Percentiles rank a stretch among this genome's conserved stretches.
Evolutionary conservation across 2,888 invertebrate species (phyloP).

Genomic region (Ganaspis brasiliensis): DNA sequence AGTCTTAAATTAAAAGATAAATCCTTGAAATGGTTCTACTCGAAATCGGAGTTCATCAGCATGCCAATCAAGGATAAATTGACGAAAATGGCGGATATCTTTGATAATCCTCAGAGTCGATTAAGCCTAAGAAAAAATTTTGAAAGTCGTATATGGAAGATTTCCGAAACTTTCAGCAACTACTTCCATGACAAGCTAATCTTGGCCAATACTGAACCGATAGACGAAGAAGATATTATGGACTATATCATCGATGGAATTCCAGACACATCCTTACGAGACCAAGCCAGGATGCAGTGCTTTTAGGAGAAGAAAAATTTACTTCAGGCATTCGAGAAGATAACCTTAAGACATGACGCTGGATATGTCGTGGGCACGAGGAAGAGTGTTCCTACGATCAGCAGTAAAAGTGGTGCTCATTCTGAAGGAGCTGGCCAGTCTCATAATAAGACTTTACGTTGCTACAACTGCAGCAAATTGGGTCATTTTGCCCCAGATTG

Average conservation of each 20-base stretch:
- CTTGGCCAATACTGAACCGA: slow-evolving; percentile 9
- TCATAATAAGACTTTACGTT: background rate
- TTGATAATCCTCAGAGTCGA: background rate
- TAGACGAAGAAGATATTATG: slow-evolving; percentile 13
- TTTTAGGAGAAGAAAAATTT: background rate
- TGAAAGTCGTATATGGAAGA: slow-evolving; percentile 25
- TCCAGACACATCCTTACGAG: background rate
- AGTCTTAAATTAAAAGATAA: slow-evolving; percentile 52
- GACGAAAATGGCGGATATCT: slow-evolving; percentile 6
- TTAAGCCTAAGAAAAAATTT: slow-evolving; percentile 20
- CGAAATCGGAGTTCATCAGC: slow-evolving; percentile 54
- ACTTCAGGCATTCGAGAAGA: slow-evolving; percentile 5
- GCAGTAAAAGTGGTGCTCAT: background rate
- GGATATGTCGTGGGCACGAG: background rate
- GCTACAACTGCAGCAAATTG: background rate
- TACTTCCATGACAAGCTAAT: slow-evolving; percentile 39
- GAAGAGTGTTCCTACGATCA: background rate
- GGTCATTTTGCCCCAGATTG: background rate
- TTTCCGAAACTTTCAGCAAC: slow-evolving; percentile 28
- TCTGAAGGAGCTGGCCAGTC: background rate
- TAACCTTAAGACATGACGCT: background rate
- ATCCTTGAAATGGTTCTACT: slow-evolving; percentile 60
- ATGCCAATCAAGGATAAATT: slow-evolving; percentile 6
- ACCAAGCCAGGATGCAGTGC: slow-evolving; percentile 5
- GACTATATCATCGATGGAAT: slow-evolving; percentile 2